Evolutionary conservation across 2,888 invertebrate species (phyloP), one percentile per base, ranked within the genome.

Genomic region (Bursaphelenchus okinawaensis): DNA sequence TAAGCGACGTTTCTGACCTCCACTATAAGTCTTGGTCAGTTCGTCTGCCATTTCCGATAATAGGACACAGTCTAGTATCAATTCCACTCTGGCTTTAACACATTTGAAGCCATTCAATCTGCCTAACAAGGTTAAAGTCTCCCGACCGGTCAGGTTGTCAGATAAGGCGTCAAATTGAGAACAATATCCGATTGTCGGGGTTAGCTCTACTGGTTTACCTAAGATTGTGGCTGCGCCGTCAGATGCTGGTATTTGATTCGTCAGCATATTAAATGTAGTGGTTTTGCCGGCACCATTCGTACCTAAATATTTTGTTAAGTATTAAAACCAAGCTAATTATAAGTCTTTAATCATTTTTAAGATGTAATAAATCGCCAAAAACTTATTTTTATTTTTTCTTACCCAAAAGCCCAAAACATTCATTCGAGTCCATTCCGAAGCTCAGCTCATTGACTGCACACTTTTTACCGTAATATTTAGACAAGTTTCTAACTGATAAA

Each of bases 141-240:
- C 73, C 57, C 70, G 61, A 22, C 75, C 64, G 26, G 76, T 75
- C 22, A 76, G 63, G 55, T 77, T 76, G 23, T 70, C 69, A 57
- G 76, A 65, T 12, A 77, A 62, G 7, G 78, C 77, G 55, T 78
- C 77, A 61, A 75, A 71, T 58, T 78, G 78, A 19, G 78, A 76
- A 57, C 78, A 78, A 54, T 77, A 78, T 6, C 78, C 78, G 40
- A 78, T 51, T 12, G 26, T 55, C 9, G 62, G 63, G n/a, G 20
- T 55, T 7, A 52, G 27, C 16, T 51, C n/a, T 20, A 73, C 65
- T 19, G 68, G 61, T 9, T 64, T 55, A 20, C 67, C 66, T 22
- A 62, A 62, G 23, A 76, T 63, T 1, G 52, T 63, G 1, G 70
- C 76, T 19, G 58, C 56, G 20, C 75, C 76, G 23, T 61, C 52